phyloP scores from a whole-genome alignment of 2,113 vertebrate species.

The Burhinus oedicnemus region DNA sequence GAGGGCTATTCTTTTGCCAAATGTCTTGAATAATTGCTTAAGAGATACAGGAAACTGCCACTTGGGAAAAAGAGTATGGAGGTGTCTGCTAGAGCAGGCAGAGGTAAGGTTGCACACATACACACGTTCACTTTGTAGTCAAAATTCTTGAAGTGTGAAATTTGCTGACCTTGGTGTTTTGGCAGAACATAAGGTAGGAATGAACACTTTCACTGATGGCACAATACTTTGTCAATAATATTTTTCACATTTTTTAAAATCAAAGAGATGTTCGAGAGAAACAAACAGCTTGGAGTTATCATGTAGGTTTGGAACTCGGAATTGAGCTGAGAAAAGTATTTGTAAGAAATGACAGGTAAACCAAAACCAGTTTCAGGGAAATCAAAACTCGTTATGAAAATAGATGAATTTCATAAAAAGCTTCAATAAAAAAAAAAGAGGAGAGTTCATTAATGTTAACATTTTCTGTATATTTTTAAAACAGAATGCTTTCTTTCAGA shows the following conservation, averaged over 20 bases:
- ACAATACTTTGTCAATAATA: neutral
- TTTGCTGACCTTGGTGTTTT: neutral
- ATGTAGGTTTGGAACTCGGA: neutral
- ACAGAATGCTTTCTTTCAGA: neutral
- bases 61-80: neutral
- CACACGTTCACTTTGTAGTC: neutral
- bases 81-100: neutral
- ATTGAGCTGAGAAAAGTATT: neutral
- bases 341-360: neutral
- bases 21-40: neutral
- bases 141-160: neutral
- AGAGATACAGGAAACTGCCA: neutral
- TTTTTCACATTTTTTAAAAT: neutral
- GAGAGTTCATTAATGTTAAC: neutral
- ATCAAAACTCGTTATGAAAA: neutral
- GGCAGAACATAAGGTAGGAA: neutral
- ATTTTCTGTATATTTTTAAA: neutral
- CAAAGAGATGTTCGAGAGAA: neutral
- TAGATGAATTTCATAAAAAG: neutral
- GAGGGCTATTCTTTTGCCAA: neutral
- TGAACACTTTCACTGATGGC: neutral
- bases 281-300: neutral
- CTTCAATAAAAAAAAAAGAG: neutral
- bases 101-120: neutral
- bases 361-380: neutral